These are phyloP conservation scores for Eupithecia abbreviata DNA, from an alignment of 2,888 invertebrate species.

Conservation along the genomic window DNA sequence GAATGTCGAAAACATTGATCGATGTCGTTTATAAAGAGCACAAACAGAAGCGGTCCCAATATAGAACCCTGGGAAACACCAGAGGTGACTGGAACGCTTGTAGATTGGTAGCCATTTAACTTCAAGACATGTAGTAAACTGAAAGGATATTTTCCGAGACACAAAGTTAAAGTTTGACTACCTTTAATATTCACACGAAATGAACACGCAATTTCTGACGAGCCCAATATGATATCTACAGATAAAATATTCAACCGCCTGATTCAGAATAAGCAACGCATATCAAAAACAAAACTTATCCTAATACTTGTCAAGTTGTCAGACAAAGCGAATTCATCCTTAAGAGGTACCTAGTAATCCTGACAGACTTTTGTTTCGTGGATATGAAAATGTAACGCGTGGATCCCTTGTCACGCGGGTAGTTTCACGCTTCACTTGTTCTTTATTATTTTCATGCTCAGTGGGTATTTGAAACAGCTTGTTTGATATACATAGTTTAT, in stretches of 20 bases:
- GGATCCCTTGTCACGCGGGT: conserved; percentile 44
- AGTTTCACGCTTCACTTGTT: conserved; percentile 42
- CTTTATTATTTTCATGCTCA: conserved; percentile 47
- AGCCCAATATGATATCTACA: neutral
- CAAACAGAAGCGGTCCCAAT: no score
- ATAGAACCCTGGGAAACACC: no score
- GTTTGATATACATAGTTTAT: conserved; percentile 34
- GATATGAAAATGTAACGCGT: conserved; percentile 34
- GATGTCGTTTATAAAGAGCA: no score
- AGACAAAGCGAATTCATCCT: conserved; percentile 31
- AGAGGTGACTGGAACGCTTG: no score
- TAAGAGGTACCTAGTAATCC: neutral
- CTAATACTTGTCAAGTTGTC: conserved; percentile 33
- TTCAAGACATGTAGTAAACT: conserved; percentile 5
- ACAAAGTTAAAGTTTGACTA: neutral
- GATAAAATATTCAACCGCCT: conserved; percentile 16
- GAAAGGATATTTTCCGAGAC: neutral
- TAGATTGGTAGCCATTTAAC: neutral
- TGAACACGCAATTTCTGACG: conserved; percentile 12
- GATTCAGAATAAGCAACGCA: conserved; percentile 33
- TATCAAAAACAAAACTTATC: conserved; percentile 18
- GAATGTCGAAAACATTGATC: no score
- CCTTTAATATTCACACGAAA: conserved; percentile 11
- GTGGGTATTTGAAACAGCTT: conserved; percentile 37
- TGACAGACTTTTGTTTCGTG: conserved; percentile 35